Base-by-base conservation (phyloP, 2,797 vertebrate species). In the Pseudopleuronectes americanus region DNA sequence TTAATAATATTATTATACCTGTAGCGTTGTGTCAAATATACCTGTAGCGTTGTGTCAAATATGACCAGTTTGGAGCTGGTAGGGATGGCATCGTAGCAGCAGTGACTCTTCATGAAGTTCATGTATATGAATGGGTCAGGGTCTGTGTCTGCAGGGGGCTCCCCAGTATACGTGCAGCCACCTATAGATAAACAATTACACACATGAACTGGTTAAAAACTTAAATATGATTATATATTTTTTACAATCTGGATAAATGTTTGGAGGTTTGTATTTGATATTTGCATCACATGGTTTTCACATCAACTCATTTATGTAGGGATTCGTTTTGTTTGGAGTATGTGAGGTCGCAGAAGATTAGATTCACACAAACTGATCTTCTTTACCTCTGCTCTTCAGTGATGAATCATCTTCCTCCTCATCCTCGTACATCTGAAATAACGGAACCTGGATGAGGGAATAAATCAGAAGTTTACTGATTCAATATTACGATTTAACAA, bases 21-120 rank as follows among this genome's bases (percentile, higher is more conserved):
- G 94, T 28, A 99, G 91, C 0, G 88, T 94, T 8, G 95, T 6
- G 8, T 3, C 0, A 4, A 24, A 4, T 13, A n/a, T 21, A 98
- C 98, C 96, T 99, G 94, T 28, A 99, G 91, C 0, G 88, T 94
- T 8, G 95, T 96, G 80, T 99, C 97, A 0, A 99, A 99, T 76
- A 99, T 93, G 3, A 99, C 96, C 2, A 99, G 94, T 82, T 99
- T 99, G 87, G 96, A 99, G 91, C 97, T 99, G 84, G 96, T 99
- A 2, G 98, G 97, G 77, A 99, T 93, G 65, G 96, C 96, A 0
- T 99, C 96, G 0, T 99, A 99, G 91, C 98, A 99, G 81, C 87
- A 93, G 91, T 97, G 96, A 68, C 85, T 96, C 91, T 95, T 96
- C 96, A 99, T 96, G 90, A 99, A 99, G 81, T 96, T 96, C 93